These are phyloP conservation scores for Nebria brevicollis DNA, from an alignment of 2,888 invertebrate genomes.

Conservation along the genomic window DNA sequence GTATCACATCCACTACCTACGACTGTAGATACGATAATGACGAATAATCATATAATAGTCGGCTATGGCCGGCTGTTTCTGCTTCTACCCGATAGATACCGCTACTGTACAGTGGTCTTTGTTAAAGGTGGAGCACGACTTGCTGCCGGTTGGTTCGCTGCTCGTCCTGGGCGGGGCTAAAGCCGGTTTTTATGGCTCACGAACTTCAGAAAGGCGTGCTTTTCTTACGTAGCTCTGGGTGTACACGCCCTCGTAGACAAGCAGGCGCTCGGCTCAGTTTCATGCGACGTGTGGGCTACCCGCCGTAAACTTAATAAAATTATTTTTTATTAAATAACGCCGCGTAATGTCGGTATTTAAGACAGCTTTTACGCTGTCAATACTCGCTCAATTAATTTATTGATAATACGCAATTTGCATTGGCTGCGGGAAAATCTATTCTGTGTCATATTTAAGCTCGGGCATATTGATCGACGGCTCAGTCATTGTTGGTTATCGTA, in stretches of 20 bases:
- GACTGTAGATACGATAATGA: conserved; percentile 66
- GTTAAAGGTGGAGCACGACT: conserved; percentile 52
- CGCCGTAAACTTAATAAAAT: conserved; percentile 23
- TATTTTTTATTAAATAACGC: conserved; percentile 32
- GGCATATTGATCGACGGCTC: neutral
- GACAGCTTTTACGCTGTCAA: conserved; percentile 34
- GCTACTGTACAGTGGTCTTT: conserved; percentile 60
- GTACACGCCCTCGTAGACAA: conserved; percentile 59
- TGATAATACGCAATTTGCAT: conserved; percentile 8
- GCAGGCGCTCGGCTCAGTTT: conserved; percentile 57
- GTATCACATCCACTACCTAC: conserved; percentile 64
- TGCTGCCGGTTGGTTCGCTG: conserved; percentile 53
- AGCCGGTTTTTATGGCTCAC: conserved; percentile 55
- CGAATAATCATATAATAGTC: conserved; percentile 66
- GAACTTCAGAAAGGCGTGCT: conserved; percentile 52
- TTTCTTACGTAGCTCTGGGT: conserved; percentile 48
- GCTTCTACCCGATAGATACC: conserved; percentile 60
- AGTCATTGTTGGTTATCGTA: neutral
- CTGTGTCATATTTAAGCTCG: neutral
- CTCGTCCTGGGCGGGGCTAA: conserved; percentile 49
- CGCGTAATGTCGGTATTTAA: conserved; percentile 34
- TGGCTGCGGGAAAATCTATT: conserved; percentile 18
- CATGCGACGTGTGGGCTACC: conserved; percentile 16
- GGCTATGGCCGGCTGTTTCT: conserved; percentile 60
- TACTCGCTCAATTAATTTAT: conserved; percentile 17